These are phyloP conservation scores for Tuta absoluta DNA, from an alignment of 2,888 invertebrate genomes.

Conservation along the genomic window DNA sequence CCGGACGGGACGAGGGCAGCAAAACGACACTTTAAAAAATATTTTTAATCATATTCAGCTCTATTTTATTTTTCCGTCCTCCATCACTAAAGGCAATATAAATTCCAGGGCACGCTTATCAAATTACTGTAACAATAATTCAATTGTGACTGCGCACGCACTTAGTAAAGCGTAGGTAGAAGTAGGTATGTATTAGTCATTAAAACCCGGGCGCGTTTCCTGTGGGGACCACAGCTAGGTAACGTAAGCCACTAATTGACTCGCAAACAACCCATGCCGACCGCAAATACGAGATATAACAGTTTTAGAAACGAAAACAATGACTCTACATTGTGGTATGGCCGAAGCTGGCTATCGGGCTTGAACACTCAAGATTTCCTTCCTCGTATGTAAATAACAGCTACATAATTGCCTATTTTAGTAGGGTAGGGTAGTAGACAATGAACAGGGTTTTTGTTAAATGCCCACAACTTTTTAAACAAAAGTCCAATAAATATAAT, in stretches of 20 bases:
- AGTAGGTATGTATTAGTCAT: slow-evolving; percentile 23
- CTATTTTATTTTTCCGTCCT: neutral
- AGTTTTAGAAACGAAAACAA: slow-evolving; percentile 34
- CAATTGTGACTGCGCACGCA: slow-evolving; percentile 12
- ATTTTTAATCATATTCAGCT: slow-evolving; percentile 10
- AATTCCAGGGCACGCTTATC: slow-evolving; percentile 1
- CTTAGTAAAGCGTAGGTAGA: slow-evolving; percentile 1
- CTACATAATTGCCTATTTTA: slow-evolving; percentile 7
- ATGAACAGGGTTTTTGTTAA: no score
- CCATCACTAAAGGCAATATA: neutral
- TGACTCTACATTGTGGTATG: slow-evolving; percentile 29
- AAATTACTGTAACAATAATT: slow-evolving; percentile 21
- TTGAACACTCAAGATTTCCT: slow-evolving; percentile 24
- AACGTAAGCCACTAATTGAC: slow-evolving; percentile 42
- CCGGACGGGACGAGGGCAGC: slow-evolving; percentile 11
- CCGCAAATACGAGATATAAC: slow-evolving; percentile 40
- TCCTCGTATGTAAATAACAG: slow-evolving; percentile 19
- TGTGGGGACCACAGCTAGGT: slow-evolving; percentile 36
- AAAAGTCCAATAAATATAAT: no score
- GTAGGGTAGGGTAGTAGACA: neutral
- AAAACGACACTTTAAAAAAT: slow-evolving; percentile 14
- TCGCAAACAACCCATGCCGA: slow-evolving; percentile 39
- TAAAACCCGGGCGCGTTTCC: slow-evolving; percentile 38
- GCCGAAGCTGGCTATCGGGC: slow-evolving; percentile 20
- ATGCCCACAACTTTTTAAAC: no score